Base-by-base conservation (phyloP, 2,113 vertebrate species). In the Rhynchomys soricoides region DNA sequence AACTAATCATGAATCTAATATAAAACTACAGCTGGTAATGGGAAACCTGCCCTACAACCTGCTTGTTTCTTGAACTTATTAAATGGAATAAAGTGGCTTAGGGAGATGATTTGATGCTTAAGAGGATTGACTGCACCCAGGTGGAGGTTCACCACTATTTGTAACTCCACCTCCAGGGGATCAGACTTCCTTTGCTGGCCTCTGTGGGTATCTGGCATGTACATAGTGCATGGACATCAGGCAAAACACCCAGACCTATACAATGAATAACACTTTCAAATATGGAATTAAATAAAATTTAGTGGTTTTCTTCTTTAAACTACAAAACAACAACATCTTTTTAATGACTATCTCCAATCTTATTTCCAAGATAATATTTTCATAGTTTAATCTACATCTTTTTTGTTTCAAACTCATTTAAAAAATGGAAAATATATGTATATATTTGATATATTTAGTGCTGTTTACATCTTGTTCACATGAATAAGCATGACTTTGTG, bases 331-430 rank as follows among this genome's bases (percentile, higher is more conserved):
- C 15, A 62, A 74, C 79, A 37, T n/a, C 10, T 79, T 95, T 96
- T 95, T 68, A 2, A 79, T 93, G 34, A 91, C 45, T 75, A 5
- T 6, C 22, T 94, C 19, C 7, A 13, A 92, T 75, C 90, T 3
- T 52, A 62, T 89, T 37, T 86, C 45, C 31, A 77, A 50, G n/a
- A 29, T 48, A 68, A 59, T 3, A 91, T 52, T 81, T 77, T 71
- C 15, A 64, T 89, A 66, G 22, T 59, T 91, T 50, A 5, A 66
- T 77, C 34, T 96, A 12, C 57, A n/a, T 70, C 34, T 37, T 95
- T 96, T 92, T 34, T 89, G 6, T 88, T 97, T 85, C 22, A 90
- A 89, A 83, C 3, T 90, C 21, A 91, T 22, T 88, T 74, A 12
- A 11, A 11, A 24, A 66, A 37, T 81, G 64, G 7, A 15, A 62